Evolutionary conservation across 2,797 vertebrate genomes (phyloP), one percentile per base, ranked within the genome.

Genomic region (Apodemus agrarius): DNA sequence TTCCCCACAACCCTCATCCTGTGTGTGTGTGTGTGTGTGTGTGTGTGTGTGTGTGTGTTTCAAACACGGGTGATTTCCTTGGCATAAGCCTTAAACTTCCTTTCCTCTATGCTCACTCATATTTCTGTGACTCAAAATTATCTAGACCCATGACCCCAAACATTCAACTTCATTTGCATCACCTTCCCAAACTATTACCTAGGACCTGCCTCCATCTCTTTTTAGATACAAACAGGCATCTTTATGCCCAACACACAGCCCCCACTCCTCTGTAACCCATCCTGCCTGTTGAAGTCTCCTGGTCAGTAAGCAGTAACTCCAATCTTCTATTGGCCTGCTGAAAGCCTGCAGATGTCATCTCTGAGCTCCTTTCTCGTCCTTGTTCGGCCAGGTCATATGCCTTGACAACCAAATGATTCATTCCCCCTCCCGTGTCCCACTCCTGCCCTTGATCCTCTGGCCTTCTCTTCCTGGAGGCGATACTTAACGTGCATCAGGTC

Each of bases 91-190:
- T 90, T 75, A 90, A 57, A 90, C 37, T 37, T 81, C 57, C 89
- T 92, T 52, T 92, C 74, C 52, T 49, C 37, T 57, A 16, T 59
- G 22, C 5, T 81, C 57, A 90, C 17, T 75, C 9, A 17, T 31
- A 40, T 85, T 88, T 85, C 22, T 24, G 52, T 86, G 65, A 79
- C 43, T 95, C 54, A 90, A 78, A 92, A n/a, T n/a, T 40, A 88
- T 74, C 59, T 84, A 11, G 74, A 61, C 26, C 75, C 13, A 90
- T n/a, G 75, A 83, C 34, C 82, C 40, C 6, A 9, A 78, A 75
- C 54, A 43, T 67, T 6, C n/a, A 57, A 86, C 57, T 90, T 24
- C 24, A 92, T 3, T 22, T 11, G 63, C 26, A 43, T 82, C 26
- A 17, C 87, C 54, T 92, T 81, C 61, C 40, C 63, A 40, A 89